Conservation (phyloP, 92 coral and sea anemone species). For the Epizoanthus ramosus region DNA sequence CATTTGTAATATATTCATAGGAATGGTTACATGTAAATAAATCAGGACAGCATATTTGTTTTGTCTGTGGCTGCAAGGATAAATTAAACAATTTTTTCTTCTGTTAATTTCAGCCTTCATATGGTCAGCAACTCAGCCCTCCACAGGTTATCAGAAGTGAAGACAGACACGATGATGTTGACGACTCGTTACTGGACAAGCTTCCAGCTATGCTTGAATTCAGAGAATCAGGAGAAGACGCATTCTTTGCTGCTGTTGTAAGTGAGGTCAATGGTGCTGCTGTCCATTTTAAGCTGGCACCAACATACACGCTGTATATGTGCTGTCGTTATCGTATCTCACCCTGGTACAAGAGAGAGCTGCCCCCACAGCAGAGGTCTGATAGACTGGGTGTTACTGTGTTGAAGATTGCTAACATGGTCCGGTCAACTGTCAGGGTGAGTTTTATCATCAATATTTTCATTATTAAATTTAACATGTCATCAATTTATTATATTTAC, state of each 20-base stretch:
- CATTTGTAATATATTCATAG: too few relatives aligned
- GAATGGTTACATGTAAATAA: too few relatives aligned
- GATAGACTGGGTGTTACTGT: constrained; percentile 84
- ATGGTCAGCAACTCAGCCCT: constrained; percentile 3
- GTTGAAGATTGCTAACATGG: constrained; percentile 96
- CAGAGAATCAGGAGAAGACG: constrained; percentile 96
- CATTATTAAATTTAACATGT: not conserved
- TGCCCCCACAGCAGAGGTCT: constrained; percentile 77
- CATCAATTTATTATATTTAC: not conserved
- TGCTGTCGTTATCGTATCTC: constrained; percentile 99
- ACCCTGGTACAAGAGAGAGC: constrained; percentile 84
- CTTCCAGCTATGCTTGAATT: constrained; percentile 95
- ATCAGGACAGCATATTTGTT: not conserved
- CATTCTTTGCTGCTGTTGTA: constrained; percentile 96
- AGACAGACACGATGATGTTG: constrained; percentile 45
- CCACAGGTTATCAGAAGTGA: constrained; percentile 40
- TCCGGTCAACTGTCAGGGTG: constrained; percentile 96
- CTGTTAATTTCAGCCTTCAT: not conserved
- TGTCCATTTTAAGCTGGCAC: constrained; percentile 96
- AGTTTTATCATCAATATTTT: constrained; percentile 4
- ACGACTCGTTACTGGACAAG: constrained; percentile 71
- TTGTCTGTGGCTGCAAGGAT: not conserved
- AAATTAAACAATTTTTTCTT: not conserved
- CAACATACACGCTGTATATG: constrained; percentile 98
- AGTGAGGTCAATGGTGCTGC: constrained; percentile 98